Conservation (phyloP, 2,888 invertebrate genomes). For the Athetis lepigone region DNA sequence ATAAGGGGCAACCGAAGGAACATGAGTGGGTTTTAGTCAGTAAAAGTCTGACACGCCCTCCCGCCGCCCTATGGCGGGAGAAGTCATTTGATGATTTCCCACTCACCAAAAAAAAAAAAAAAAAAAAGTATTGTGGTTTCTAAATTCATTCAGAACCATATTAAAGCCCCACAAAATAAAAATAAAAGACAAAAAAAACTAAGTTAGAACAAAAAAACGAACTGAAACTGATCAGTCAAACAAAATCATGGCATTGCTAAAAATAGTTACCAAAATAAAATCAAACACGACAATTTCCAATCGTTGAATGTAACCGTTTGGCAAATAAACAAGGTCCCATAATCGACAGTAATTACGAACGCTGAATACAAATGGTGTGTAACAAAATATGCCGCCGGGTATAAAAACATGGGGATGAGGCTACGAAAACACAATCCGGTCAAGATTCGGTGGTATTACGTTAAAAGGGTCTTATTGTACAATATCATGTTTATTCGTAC, state of each 20-base stretch:
- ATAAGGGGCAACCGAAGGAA: too few relatives aligned
- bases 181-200: not conserved
- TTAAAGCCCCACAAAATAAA: not conserved
- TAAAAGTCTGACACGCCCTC: too few relatives aligned
- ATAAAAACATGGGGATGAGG: conserved; percentile 77
- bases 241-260: conserved; percentile 22
- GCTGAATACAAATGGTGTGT: conserved; percentile 73
- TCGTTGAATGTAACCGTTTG: conserved; percentile 39
- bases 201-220: not conserved
- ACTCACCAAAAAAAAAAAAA: too few relatives aligned
- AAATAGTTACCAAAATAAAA: conserved; percentile 21
- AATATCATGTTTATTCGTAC: conserved; percentile 39
- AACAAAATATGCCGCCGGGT: conserved; percentile 76
- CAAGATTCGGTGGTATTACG: conserved; percentile 71
- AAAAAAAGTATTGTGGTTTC: conserved; percentile 28
- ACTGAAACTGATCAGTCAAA: conserved; percentile 7
- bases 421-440: conserved; percentile 74
- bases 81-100: too few relatives aligned
- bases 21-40: too few relatives aligned
- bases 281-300: conserved; percentile 21
- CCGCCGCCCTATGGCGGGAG: too few relatives aligned
- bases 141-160: not conserved
- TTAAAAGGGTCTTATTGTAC: conserved; percentile 59
- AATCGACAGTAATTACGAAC: conserved; percentile 79
- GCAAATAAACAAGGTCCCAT: conserved; percentile 61